These are phyloP conservation scores for Biston betularia DNA, from an alignment of 2,888 invertebrate genomes.

Conservation along the genomic window DNA sequence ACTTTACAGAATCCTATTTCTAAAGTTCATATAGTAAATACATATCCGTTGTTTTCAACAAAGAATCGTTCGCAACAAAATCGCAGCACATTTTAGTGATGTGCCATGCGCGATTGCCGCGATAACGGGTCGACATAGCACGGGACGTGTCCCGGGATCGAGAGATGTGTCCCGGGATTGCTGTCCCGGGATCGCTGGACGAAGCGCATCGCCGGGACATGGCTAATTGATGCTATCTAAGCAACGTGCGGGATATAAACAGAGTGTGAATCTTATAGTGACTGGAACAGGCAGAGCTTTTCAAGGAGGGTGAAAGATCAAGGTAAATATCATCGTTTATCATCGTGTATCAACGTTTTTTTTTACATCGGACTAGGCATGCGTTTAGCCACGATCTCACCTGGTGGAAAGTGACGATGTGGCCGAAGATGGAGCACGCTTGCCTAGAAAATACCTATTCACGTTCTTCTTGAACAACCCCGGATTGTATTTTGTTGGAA, in stretches of 20 bases:
- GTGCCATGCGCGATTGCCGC: conserved; percentile 57
- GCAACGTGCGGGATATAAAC: conserved; percentile 42
- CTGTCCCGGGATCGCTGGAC: conserved; percentile 57
- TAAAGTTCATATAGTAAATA: neutral
- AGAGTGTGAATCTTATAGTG: conserved; percentile 24
- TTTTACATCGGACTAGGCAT: no score
- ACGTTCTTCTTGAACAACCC: no score
- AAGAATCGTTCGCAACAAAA: conserved; percentile 6
- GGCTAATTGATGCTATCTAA: conserved; percentile 78
- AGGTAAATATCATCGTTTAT: no score
- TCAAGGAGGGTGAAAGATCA: no score
- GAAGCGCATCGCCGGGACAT: conserved; percentile 61
- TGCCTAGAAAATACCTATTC: no score
- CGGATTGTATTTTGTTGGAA: no score
- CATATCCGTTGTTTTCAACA: neutral
- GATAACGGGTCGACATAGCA: conserved; percentile 68
- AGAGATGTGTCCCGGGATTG: conserved; percentile 53
- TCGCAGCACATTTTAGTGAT: conserved; percentile 46
- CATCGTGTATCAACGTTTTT: no score
- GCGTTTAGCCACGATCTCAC: no score
- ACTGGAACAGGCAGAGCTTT: neutral
- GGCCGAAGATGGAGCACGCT: no score
- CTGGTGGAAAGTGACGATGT: no score
- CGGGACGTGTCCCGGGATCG: conserved; percentile 43
- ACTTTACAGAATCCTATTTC: neutral